Evolutionary conservation across 2,113 vertebrate species (phyloP).

Genomic region (Ia io): DNA sequence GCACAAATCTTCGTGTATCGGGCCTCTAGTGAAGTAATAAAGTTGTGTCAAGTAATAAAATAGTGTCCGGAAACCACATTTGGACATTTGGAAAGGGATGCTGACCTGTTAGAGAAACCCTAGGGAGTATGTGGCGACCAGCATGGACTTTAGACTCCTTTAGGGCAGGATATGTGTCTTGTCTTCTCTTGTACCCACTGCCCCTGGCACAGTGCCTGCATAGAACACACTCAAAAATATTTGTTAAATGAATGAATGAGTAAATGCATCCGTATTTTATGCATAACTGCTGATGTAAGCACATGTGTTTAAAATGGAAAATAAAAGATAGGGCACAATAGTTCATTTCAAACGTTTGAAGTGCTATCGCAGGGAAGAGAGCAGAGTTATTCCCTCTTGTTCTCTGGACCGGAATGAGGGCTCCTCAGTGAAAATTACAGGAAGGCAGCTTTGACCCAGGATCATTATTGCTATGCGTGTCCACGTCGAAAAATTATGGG

Average conservation of each 20-base stretch:
- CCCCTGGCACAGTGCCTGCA: not conserved
- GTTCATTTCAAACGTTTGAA: not conserved
- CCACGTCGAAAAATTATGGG: not conserved
- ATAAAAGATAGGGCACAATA: not conserved
- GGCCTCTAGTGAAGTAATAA: not conserved
- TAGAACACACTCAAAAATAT: not conserved
- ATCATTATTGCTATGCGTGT: not conserved
- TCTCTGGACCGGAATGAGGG: not conserved
- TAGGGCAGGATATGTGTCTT: not conserved
- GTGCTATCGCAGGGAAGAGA: not conserved
- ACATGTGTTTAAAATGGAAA: not conserved
- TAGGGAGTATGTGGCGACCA: not conserved
- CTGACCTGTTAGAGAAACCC: not conserved
- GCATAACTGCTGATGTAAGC: not conserved
- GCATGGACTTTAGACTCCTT: not conserved
- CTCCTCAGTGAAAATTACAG: not conserved
- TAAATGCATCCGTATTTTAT: not conserved
- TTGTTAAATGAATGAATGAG: not conserved
- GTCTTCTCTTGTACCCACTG: not conserved
- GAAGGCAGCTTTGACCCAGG: not conserved
- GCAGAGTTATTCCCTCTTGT: not conserved
- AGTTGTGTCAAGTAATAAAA: slow-evolving; percentile 23
- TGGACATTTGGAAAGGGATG: not conserved
- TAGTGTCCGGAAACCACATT: not conserved
- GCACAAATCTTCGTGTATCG: no score